phyloP scores from a whole-genome alignment of 2,113 vertebrate genomes.

The Rattus rattus region DNA sequence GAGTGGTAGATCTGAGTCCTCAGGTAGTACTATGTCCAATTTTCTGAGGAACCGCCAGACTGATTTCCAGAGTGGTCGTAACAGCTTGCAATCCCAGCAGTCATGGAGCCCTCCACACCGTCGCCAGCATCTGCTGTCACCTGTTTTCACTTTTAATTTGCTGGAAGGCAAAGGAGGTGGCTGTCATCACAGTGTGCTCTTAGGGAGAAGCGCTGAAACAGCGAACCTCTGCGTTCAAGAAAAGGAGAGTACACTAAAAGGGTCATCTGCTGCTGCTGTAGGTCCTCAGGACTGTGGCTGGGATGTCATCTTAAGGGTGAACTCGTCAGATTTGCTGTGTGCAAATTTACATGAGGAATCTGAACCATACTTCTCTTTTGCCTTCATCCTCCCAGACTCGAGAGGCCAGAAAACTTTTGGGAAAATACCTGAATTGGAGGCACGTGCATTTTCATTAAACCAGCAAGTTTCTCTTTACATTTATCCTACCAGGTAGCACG shows the following conservation, averaged over 20 bases:
- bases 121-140: neutral
- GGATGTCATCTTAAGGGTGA: neutral
- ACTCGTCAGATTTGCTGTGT: neutral
- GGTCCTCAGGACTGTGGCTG: neutral
- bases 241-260: conserved; percentile 37
- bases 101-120: no score
- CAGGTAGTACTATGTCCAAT: no score
- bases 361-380: neutral
- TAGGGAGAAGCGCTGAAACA: conserved; percentile 41
- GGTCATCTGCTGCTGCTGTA: neutral
- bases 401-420: conserved; percentile 17
- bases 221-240: conserved; percentile 31
- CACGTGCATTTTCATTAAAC: neutral
- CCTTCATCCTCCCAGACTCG: neutral
- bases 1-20: no score
- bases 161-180: conserved; percentile 69
- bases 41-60: no score
- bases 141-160: conserved; percentile 77
- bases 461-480: conserved; percentile 44
- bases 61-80: no score
- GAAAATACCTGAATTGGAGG: neutral
- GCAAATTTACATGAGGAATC: neutral
- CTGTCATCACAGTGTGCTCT: conserved; percentile 71
- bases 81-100: no score
- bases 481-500: neutral